Evolutionary conservation across 1,140 invertebrate species (phyloP), one percentile per base, ranked within the genome.

Genomic region (Neotoxoptera formosana): DNA sequence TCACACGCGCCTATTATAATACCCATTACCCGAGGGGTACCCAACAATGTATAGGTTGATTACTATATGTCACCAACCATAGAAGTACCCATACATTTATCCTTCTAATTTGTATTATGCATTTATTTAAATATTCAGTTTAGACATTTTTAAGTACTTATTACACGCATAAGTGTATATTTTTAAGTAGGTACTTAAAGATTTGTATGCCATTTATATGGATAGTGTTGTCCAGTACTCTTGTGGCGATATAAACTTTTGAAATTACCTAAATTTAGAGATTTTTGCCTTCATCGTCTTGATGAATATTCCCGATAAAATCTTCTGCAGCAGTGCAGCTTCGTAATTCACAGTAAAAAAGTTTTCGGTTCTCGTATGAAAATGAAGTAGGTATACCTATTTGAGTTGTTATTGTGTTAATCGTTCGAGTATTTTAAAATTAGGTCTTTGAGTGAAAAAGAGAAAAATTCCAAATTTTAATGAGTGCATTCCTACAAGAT

Each of bases 171-270:
- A n/a, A 14, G 17, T 30, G 41, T 6, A 14, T n/a, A n/a, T 67
- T 67, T 67, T 30, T 30, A n/a, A 67, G 11, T 41, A 41, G 41
- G 41, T 41, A 67, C 9, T 67, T 14, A 0, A n/a, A 67, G 60
- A 4, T n/a, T 14, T 67, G 0, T n/a, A n/a, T n/a, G 9, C 30
- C 30, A 11, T 14, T n/a, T 0, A 6, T 14, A 9, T n/a, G n/a
- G 60, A 30, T n/a, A n/a, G 11, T n/a, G 56, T 25, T n/a, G 3
- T 25, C 7, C 21, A 8, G 23, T 9, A 60, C 8, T 60, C 1
- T 0, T 60, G 8, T 30, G 23, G 56, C 0, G 23, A 60, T 60
- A 60, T 6, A 30, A 25, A 25, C 25, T 60, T 8, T 23, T 60
- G 8, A 9, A 8, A 60, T 30, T 30, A 60, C 25, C 7, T 23